Evolutionary conservation across 1,140 invertebrate species (phyloP).

Genomic region (Drosophila trapezifrons): DNA sequence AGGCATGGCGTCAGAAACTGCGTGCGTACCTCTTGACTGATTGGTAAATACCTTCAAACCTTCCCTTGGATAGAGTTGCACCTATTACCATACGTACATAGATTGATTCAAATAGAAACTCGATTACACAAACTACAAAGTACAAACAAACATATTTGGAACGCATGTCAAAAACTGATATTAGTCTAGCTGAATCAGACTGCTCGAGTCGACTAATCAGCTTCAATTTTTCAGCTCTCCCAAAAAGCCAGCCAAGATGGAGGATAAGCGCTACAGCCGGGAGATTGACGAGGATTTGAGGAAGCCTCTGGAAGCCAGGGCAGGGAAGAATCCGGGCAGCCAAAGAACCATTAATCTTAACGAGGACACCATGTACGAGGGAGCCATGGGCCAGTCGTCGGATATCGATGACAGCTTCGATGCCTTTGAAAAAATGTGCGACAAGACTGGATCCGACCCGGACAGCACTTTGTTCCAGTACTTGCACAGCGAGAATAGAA

Average conservation of each 20-base stretch:
- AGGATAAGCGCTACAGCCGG: conserved; percentile 54
- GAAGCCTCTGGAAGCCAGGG: conserved; percentile 24
- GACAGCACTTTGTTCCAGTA: conserved; percentile 77
- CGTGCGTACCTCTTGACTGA: conserved; percentile 63
- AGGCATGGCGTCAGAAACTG: conserved; percentile 72
- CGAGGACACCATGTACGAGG: conserved; percentile 30
- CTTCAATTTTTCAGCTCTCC: conserved; percentile 15
- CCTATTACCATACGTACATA: neutral
- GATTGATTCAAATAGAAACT: conserved; percentile 5
- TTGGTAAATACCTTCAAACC: conserved; percentile 69
- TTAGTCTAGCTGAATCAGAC: neutral
- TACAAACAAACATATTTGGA: conserved; percentile 15
- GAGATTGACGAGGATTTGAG: conserved; percentile 46
- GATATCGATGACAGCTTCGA: conserved; percentile 68
- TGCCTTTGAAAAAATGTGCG: conserved; percentile 74
- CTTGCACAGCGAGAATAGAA: conserved; percentile 63
- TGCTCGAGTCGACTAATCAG: neutral
- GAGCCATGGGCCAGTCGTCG: neutral
- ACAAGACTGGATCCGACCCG: conserved; percentile 78
- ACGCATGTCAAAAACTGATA: conserved; percentile 4
- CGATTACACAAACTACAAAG: conserved; percentile 21
- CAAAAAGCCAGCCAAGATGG: conserved; percentile 17
- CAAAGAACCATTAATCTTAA: conserved; percentile 10
- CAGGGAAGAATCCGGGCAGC: neutral
- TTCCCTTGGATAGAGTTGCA: conserved; percentile 30